Evolutionary conservation across 2,113 vertebrate species (phyloP).

Genomic region (Anhinga anhinga): DNA sequence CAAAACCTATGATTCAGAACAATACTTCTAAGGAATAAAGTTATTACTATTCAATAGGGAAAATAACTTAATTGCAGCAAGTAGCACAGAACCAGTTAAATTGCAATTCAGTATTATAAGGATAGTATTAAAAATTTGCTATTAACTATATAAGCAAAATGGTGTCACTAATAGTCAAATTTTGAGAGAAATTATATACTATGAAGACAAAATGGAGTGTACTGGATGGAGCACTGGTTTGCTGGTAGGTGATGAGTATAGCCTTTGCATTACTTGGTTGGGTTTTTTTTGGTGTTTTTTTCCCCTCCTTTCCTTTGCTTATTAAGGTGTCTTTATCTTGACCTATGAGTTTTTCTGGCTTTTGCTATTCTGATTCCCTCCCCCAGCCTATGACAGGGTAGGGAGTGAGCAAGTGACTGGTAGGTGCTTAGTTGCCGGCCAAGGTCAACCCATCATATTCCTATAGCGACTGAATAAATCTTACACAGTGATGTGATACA

Average conservation of each 20-base stretch:
- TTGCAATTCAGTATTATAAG: neutral
- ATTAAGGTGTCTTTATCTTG: neutral
- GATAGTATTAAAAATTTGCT: neutral
- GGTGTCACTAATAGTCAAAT: neutral
- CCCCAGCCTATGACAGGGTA: neutral
- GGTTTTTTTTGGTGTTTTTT: neutral
- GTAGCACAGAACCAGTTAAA: neutral
- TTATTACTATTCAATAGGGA: neutral
- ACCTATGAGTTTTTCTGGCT: neutral
- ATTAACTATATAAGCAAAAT: neutral
- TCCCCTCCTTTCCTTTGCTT: accelerated
- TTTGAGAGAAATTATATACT: neutral
- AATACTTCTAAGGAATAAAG: neutral
- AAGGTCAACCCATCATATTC: neutral
- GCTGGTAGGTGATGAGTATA: accelerated
- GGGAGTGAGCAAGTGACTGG: accelerated
- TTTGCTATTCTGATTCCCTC: neutral
- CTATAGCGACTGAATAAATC: neutral
- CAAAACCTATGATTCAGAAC: neutral
- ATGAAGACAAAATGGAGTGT: neutral
- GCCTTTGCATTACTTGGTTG: neutral
- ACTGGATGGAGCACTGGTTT: neutral
- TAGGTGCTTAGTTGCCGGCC: neutral
- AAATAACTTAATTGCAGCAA: neutral
- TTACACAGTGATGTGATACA: neutral